Conservation (phyloP, 2,888 invertebrate species). For the Odontocolon sp. region DNA sequence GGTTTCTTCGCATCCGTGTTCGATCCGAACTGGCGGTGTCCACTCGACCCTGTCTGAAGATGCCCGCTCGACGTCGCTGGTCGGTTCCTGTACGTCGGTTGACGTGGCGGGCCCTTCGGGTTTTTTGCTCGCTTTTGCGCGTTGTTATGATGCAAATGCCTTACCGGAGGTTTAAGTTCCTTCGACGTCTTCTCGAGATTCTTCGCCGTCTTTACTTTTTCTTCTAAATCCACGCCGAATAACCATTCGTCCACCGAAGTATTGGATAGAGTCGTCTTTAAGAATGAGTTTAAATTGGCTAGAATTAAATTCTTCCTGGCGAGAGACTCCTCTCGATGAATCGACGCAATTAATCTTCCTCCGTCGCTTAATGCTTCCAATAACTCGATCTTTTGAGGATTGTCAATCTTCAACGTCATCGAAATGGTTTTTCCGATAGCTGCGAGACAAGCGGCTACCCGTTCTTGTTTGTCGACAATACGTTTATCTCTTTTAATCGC, state of each 20-base stretch:
- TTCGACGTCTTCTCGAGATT: constrained; percentile 36
- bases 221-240: constrained; percentile 39
- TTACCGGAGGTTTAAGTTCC: constrained; percentile 27
- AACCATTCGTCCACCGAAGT: constrained; percentile 35
- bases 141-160: constrained; percentile 1
- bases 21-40: background rate
- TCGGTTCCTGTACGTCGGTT: constrained; percentile 3
- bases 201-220: constrained; percentile 37
- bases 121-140: constrained; percentile 50
- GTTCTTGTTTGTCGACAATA: constrained; percentile 47
- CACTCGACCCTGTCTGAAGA: background rate
- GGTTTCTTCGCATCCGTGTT: background rate
- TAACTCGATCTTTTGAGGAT: constrained; percentile 25
- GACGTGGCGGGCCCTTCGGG: constrained; percentile 27
- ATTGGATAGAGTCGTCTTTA: constrained; percentile 37
- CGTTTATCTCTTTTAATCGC: constrained; percentile 31
- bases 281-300: constrained; percentile 33
- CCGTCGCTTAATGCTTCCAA: constrained; percentile 43
- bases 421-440: constrained; percentile 41
- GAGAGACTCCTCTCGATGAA: constrained; percentile 37
- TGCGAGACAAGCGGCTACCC: constrained; percentile 37
- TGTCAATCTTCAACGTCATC: constrained; percentile 13
- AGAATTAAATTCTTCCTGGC: constrained; percentile 34
- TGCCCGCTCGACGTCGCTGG: constrained; percentile 6
- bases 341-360: constrained; percentile 33